Conservation (phyloP, 2,797 vertebrate species). For the Thaleichthys pacificus region DNA sequence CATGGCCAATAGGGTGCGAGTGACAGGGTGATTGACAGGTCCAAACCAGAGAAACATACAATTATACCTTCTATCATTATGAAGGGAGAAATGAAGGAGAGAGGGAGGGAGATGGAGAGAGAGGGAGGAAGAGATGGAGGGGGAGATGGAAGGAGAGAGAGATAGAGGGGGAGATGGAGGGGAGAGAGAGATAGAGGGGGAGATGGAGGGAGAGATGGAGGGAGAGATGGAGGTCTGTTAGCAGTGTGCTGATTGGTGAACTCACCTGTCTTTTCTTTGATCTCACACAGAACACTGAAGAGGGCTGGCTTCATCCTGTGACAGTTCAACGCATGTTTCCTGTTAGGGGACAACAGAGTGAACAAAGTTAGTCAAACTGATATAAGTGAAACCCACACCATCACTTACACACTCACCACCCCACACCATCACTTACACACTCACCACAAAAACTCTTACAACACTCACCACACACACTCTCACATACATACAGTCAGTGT, state of each 20-base stretch:
- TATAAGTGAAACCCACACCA: too few relatives aligned
- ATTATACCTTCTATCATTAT: constrained; percentile 16
- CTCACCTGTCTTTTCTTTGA: constrained; percentile 80
- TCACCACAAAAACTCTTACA: too few relatives aligned
- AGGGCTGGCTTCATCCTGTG: constrained; percentile 81
- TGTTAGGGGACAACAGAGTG: constrained; percentile 33
- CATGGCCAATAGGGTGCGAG: constrained; percentile 55
- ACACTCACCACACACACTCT: too few relatives aligned
- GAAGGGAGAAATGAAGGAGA: background rate
- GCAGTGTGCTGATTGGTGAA: constrained; percentile 1
- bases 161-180: too few relatives aligned
- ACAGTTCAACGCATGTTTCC: constrained; percentile 81
- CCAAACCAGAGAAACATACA: constrained; percentile 10
- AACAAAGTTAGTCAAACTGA: too few relatives aligned
- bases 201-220: too few relatives aligned
- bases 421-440: too few relatives aligned
- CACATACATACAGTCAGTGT: too few relatives aligned
- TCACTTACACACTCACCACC: too few relatives aligned
- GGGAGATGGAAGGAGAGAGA: too few relatives aligned
- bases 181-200: too few relatives aligned
- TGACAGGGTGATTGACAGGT: constrained; percentile 54
- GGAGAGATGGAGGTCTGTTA: too few relatives aligned
- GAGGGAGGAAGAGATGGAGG: background rate
- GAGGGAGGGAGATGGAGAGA: background rate
- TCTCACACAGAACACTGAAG: constrained; percentile 80